These are phyloP conservation scores for Brachycybe producta DNA, from an alignment of 2,888 invertebrate species.

Conservation along the genomic window DNA sequence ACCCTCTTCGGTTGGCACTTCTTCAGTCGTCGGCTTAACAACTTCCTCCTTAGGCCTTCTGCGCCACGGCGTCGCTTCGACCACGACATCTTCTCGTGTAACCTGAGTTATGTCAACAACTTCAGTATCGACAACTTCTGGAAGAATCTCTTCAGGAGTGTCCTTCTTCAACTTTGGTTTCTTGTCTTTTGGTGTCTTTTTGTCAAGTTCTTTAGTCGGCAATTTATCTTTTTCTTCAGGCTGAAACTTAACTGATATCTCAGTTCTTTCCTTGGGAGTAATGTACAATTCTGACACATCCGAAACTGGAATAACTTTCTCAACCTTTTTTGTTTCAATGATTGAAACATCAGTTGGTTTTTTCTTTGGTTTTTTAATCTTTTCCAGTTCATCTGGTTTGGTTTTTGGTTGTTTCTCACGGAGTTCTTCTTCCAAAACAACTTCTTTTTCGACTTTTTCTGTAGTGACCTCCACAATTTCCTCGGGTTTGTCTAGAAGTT, in stretches of 20 bases:
- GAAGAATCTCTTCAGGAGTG: too few species aligned
- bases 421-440: too few species aligned
- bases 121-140: background rate
- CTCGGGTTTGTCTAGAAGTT: background rate
- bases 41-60: background rate
- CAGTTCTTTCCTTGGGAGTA: background rate
- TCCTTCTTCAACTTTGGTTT: too few species aligned
- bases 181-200: too few species aligned
- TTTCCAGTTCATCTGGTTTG: background rate
- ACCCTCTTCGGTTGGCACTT: too few species aligned
- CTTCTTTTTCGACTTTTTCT: background rate
- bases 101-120: background rate
- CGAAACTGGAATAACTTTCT: background rate
- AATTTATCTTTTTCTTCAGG: too few species aligned
- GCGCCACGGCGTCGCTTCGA: background rate
- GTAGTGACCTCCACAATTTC: slow-evolving; percentile 2
- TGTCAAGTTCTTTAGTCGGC: too few species aligned
- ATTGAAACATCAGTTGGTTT: background rate
- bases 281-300: background rate
- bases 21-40: too few species aligned
- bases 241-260: background rate
- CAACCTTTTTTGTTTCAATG: background rate
- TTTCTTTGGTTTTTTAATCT: background rate
- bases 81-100: too few species aligned
- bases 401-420: background rate